These are phyloP conservation scores for Lamprotornis superbus DNA, from an alignment of 2,113 vertebrate species.

Conservation along the genomic window DNA sequence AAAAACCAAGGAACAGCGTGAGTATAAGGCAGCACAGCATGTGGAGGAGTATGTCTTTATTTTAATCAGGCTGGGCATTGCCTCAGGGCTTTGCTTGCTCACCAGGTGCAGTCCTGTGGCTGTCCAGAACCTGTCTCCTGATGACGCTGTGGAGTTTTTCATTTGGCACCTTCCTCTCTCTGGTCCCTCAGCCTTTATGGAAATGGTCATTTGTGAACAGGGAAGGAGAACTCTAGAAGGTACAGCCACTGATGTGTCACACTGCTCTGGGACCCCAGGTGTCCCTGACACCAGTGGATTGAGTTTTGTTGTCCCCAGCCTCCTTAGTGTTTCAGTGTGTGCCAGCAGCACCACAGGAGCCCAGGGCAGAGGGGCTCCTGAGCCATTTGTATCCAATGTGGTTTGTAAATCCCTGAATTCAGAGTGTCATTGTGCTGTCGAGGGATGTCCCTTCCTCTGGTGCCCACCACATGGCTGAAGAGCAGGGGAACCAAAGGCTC, in stretches of 20 bases:
- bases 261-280: fast-evolving
- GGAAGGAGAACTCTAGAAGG: background rate
- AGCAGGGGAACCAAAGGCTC: background rate
- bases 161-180: background rate
- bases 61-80: background rate
- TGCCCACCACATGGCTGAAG: fast-evolving
- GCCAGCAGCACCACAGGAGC: background rate
- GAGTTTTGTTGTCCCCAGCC: background rate
- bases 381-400: background rate
- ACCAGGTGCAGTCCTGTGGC: background rate
- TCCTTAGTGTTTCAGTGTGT: fast-evolving
- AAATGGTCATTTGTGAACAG: background rate
- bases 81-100: background rate
- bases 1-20: background rate
- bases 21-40: background rate
- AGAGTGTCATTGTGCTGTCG: fast-evolving
- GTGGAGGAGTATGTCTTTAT: background rate
- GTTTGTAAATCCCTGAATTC: background rate
- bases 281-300: background rate
- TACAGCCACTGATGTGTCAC: fast-evolving
- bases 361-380: background rate
- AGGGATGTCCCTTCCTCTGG: background rate
- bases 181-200: background rate
- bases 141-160: background rate
- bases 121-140: background rate